Conservation (phyloP, 2,113 vertebrate genomes). For the Verasper variegatus region DNA sequence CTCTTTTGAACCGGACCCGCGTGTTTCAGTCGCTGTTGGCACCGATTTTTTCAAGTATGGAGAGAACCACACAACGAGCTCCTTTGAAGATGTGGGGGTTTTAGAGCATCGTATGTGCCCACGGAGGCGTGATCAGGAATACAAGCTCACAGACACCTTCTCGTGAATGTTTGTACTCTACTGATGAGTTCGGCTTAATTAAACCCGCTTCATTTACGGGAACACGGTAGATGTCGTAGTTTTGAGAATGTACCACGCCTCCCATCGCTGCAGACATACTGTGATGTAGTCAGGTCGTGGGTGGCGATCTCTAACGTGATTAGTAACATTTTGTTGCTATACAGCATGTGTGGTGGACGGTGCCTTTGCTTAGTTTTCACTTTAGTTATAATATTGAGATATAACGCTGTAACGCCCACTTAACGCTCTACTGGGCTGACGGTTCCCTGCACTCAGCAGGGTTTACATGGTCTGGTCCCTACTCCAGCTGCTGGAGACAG, state of each 20-base stretch:
- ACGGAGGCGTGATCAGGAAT: not conserved
- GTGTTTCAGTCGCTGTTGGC: not conserved
- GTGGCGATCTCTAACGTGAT: not conserved
- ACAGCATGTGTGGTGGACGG: not conserved
- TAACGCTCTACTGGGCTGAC: not conserved
- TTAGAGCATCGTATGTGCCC: not conserved
- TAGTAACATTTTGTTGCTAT: no score
- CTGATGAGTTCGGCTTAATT: not conserved
- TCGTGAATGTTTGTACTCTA: not conserved
- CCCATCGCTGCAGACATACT: not conserved
- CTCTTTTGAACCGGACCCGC: no score
- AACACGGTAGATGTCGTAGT: not conserved
- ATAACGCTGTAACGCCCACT: not conserved
- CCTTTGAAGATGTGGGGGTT: not conserved
- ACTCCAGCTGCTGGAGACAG: conserved; percentile 1
- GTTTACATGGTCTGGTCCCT: conserved; percentile 22
- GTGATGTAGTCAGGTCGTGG: not conserved
- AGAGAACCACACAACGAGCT: not conserved
- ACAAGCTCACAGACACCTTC: not conserved
- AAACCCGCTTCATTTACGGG: not conserved
- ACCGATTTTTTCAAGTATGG: not conserved
- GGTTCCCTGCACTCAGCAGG: not conserved
- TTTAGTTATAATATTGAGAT: not conserved
- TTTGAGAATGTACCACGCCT: not conserved
- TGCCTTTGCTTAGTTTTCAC: not conserved